Conservation (phyloP, 1,140 invertebrate species). For the Lasaia peninsularis region DNA sequence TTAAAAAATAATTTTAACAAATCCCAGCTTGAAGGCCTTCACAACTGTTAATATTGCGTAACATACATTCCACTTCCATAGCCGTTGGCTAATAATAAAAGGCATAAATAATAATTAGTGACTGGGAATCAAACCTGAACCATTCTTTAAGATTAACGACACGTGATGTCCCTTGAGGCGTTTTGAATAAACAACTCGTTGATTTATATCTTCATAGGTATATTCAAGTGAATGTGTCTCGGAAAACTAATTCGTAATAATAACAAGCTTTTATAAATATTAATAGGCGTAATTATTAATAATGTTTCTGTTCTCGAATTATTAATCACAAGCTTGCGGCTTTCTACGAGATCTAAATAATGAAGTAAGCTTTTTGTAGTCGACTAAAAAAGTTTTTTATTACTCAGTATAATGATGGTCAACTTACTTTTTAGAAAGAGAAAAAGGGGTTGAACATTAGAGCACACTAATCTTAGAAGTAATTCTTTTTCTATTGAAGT, state of each 20-base stretch:
- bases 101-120: conserved; percentile 62
- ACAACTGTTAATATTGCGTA: not conserved
- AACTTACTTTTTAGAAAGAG: no score
- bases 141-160: conserved; percentile 48
- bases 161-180: conserved; percentile 42
- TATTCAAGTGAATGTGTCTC: not conserved
- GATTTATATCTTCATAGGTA: conserved; percentile 51
- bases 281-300: conserved; percentile 9
- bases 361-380: no score
- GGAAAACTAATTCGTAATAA: not conserved
- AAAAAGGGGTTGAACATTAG: no score
- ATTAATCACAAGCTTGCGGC: not conserved
- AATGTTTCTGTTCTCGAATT: not conserved
- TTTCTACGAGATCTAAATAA: no score
- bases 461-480: no score
- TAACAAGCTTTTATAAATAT: conserved; percentile 11
- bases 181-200: conserved; percentile 36
- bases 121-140: conserved; percentile 46
- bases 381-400: no score
- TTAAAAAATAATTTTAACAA: no score
- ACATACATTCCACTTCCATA: conserved; percentile 22
- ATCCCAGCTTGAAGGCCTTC: no score
- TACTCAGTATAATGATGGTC: no score
- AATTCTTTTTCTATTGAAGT: no score
- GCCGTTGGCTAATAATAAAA: conserved; percentile 41